A percentile compares a stretch with the other conserved stretches of the same genome.
Evolutionary conservation across 2,113 vertebrate genomes (phyloP).

Genomic region (Zosterops borbonicus): DNA sequence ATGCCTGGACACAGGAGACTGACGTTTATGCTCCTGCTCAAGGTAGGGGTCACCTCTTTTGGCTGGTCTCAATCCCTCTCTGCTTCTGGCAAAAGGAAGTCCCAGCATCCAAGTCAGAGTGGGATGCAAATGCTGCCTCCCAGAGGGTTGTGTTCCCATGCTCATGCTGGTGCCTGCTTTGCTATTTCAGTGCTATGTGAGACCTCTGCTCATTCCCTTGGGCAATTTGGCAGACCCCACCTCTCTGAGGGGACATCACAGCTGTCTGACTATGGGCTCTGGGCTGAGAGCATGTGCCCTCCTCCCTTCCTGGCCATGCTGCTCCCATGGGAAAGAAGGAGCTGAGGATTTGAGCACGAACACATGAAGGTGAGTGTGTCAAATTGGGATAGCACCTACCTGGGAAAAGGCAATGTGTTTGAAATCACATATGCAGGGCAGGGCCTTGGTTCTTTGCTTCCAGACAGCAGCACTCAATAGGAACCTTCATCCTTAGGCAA

Average conservation of each 20-base stretch:
- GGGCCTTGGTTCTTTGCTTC: not conserved
- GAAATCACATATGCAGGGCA: not conserved
- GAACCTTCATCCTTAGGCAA: no score
- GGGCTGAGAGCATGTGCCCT: accelerated
- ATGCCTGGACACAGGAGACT: not conserved
- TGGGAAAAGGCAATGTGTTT: not conserved
- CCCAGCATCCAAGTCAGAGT: not conserved
- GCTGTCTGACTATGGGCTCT: not conserved
- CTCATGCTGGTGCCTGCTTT: not conserved
- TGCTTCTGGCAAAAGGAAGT: not conserved
- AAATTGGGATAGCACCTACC: not conserved
- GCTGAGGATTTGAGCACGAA: not conserved
- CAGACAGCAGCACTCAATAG: not conserved
- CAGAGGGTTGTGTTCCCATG: not conserved
- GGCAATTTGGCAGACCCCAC: not conserved
- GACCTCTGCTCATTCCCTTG: not conserved
- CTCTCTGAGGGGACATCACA: not conserved
- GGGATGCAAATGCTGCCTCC: not conserved
- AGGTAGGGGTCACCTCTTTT: accelerated
- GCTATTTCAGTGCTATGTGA: not conserved
- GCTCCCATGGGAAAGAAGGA: not conserved
- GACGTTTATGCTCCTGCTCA: not conserved
- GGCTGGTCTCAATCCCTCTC: not conserved
- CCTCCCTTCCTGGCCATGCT: not conserved
- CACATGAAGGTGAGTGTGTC: not conserved